A percentile compares a stretch with the other conserved stretches of the same genome.
Evolutionary conservation across 2,113 vertebrate species (phyloP).

Genomic region (Mesitornis unicolor): DNA sequence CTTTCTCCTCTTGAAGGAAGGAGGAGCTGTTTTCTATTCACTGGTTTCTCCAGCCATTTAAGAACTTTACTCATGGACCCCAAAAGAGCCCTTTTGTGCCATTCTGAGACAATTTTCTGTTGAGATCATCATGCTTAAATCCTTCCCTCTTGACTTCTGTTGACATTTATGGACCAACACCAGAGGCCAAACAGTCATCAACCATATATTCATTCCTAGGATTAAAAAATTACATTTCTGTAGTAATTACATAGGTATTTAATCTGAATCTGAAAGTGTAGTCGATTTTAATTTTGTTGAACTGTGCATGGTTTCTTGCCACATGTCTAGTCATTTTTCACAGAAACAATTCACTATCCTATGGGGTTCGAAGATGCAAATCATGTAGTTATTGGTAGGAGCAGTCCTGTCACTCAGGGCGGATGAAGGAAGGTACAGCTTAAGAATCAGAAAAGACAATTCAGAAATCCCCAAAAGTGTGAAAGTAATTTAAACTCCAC

Average conservation of each 20-base stretch:
- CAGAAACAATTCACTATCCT: background rate
- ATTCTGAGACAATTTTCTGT: background rate
- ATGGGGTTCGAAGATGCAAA: background rate
- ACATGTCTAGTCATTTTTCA: slow-evolving; percentile 48
- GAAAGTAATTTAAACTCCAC: background rate
- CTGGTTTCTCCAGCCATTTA: background rate
- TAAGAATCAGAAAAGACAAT: slow-evolving; percentile 8
- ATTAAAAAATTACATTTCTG: background rate
- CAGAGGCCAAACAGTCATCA: background rate
- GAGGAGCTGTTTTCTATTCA: background rate
- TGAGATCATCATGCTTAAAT: background rate
- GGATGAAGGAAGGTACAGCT: background rate
- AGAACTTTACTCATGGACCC: background rate
- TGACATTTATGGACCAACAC: background rate
- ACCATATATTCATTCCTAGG: background rate
- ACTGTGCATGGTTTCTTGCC: slow-evolving; percentile 37
- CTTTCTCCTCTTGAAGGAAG: background rate
- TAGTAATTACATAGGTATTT: slow-evolving; percentile 15
- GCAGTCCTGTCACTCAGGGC: background rate
- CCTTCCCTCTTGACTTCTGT: background rate
- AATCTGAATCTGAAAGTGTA: background rate
- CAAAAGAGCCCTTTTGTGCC: background rate
- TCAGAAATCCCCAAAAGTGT: background rate
- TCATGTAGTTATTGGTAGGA: background rate
- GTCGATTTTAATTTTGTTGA: slow-evolving; percentile 47